phyloP scores from a whole-genome alignment of 2,888 invertebrate species.

The Melanchra persicariae region DNA sequence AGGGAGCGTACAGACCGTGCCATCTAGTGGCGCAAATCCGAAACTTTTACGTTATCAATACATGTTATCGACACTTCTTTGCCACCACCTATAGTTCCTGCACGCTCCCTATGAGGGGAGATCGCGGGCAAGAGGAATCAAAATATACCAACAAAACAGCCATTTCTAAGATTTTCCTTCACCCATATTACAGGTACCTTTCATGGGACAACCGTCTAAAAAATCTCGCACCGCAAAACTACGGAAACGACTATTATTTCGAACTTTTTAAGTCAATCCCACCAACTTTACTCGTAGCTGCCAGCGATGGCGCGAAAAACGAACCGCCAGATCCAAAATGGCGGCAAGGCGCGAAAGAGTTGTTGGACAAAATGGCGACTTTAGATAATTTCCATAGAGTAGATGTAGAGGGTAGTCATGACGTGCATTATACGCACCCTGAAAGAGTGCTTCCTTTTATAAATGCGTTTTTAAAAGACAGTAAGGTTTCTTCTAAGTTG shows the following conservation, averaged over 20 bases:
- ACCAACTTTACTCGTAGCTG: conserved; percentile 76
- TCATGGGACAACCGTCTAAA: conserved; percentile 81
- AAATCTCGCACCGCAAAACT: conserved; percentile 73
- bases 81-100: no score
- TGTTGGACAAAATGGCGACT: conserved; percentile 66
- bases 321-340: conserved; percentile 35
- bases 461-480: conserved; percentile 76
- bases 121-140: no score
- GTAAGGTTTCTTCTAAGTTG: conserved; percentile 44
- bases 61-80: no score
- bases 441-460: conserved; percentile 84
- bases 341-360: conserved; percentile 54
- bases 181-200: conserved; percentile 72
- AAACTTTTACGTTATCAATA: no score
- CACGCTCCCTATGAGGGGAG: background rate
- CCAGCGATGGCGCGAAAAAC: conserved; percentile 59
- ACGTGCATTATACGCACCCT: conserved; percentile 91
- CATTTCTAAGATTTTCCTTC: background rate
- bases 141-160: background rate
- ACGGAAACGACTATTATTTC: conserved; percentile 75
- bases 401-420: conserved; percentile 90
- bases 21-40: no score
- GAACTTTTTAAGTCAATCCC: conserved; percentile 72
- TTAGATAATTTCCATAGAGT: conserved; percentile 64
- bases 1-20: no score